Conservation (phyloP, 2,113 vertebrate species). For the Halcyon malimbica region DNA sequence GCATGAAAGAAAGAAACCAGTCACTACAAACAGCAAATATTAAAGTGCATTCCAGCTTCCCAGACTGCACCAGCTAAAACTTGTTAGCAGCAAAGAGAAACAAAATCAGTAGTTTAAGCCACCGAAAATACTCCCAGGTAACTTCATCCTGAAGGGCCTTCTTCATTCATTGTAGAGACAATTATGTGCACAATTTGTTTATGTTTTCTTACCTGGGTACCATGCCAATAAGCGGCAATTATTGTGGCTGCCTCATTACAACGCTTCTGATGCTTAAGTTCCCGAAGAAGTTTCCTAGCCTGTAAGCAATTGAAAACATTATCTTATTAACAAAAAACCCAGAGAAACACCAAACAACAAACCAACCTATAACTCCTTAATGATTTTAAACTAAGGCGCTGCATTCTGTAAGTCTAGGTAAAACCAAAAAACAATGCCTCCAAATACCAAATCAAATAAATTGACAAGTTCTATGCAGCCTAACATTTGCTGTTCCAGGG, state of each 20-base stretch:
- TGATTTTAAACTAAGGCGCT: background rate
- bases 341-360: background rate
- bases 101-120: constrained; percentile 36
- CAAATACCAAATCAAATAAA: background rate
- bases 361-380: background rate
- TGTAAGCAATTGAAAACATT: constrained; percentile 33
- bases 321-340: background rate
- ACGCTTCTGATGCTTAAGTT: constrained; percentile 92
- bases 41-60: constrained; percentile 62
- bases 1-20: constrained; percentile 42
- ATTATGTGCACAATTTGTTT: background rate
- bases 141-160: background rate
- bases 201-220: constrained; percentile 86
- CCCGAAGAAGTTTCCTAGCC: constrained; percentile 90
- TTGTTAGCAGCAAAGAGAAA: constrained; percentile 44
- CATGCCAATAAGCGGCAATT: constrained; percentile 93
- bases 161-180: background rate
- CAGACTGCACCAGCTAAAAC: constrained; percentile 15
- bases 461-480: background rate
- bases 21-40: constrained; percentile 20
- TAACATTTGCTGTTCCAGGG: background rate
- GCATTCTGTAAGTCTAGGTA: background rate
- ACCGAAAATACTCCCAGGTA: background rate
- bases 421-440: background rate
- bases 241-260: constrained; percentile 92